Evolutionary conservation across 2,888 invertebrate genomes (phyloP).

Genomic region (Ditylenchus weischeri): DNA sequence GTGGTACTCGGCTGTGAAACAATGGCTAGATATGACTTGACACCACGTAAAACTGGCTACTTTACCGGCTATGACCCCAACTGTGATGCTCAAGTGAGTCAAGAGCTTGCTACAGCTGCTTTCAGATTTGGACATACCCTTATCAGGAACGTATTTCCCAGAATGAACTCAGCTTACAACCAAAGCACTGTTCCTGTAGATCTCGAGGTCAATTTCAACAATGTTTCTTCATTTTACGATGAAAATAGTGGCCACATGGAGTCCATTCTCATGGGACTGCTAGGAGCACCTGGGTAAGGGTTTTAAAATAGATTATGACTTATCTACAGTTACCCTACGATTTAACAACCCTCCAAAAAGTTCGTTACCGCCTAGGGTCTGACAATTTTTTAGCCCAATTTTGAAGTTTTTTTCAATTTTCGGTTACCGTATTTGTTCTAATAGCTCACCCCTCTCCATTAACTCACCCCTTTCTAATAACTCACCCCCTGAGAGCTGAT

Average conservation of each 20-base stretch:
- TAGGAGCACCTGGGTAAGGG: constrained; percentile 46
- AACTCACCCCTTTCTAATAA: too few relatives aligned
- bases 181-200: constrained; percentile 28
- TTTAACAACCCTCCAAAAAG: too few relatives aligned
- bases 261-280: constrained; percentile 56
- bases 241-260: constrained; percentile 55
- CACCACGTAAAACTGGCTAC: constrained; percentile 67
- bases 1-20: constrained; percentile 75
- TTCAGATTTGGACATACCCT: constrained; percentile 71
- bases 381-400: too few relatives aligned
- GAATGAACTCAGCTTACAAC: constrained; percentile 60
- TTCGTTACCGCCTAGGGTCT: too few relatives aligned
- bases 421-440: too few relatives aligned
- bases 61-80: constrained; percentile 66
- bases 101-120: constrained; percentile 65
- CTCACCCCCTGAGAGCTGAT: too few relatives aligned
- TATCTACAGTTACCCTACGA: too few relatives aligned
- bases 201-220: constrained; percentile 46
- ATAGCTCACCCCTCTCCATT: too few relatives aligned
- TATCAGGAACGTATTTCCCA: constrained; percentile 67
- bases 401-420: too few relatives aligned
- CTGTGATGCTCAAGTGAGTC: constrained; percentile 66
- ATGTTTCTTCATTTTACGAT: constrained; percentile 52
- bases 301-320: not conserved
- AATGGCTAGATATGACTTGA: constrained; percentile 76